These are phyloP conservation scores for Cheilosia impressa DNA, from an alignment of 2,888 invertebrate species.

Conservation along the genomic window DNA sequence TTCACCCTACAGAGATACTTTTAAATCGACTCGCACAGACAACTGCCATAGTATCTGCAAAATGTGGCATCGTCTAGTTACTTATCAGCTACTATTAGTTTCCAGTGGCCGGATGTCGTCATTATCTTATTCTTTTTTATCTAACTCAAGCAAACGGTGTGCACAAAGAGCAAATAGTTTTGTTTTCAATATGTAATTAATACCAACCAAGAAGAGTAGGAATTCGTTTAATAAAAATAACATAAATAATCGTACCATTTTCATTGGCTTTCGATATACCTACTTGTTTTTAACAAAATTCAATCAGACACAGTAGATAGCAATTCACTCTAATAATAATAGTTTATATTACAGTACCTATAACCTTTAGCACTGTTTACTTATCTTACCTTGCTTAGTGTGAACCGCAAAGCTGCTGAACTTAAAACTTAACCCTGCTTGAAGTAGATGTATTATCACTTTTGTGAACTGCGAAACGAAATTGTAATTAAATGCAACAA, in stretches of 20 bases:
- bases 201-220: no score
- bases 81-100: not conserved
- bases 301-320: no score
- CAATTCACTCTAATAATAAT: no score
- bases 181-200: not conserved
- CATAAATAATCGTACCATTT: no score
- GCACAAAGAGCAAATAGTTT: constrained; percentile 14
- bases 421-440: constrained; percentile 42
- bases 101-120: constrained; percentile 1
- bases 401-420: constrained; percentile 38
- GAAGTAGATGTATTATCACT: not conserved
- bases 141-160: constrained; percentile 1
- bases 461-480: not conserved
- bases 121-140: not conserved
- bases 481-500: constrained; percentile 17
- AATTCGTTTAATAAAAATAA: no score
- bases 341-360: no score
- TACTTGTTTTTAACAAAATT: no score
- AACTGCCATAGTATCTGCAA: not conserved
- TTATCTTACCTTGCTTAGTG: constrained; percentile 49
- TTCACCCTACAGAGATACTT: no score
- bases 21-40: no score
- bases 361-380: no score
- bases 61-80: not conserved
- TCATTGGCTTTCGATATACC: no score